Evolutionary conservation across 2,113 vertebrate genomes (phyloP), one percentile per base, ranked within the genome.

Genomic region (Shinisaurus crocodilurus): DNA sequence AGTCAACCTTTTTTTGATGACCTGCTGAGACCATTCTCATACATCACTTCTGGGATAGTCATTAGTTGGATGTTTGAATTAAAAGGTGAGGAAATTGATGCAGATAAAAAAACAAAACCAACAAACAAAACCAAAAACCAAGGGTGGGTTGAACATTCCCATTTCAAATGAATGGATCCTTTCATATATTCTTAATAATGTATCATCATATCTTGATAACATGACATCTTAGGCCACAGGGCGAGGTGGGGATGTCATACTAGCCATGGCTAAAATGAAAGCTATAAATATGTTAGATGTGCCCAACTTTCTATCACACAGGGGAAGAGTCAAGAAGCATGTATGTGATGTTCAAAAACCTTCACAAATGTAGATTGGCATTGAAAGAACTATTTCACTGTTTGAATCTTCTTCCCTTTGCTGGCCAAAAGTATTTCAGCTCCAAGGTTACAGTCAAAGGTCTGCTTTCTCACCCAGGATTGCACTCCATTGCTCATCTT

Each of bases 1-100:
- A 25, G 90, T 57, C 91, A 95, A n/a, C 90, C 92, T 94, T 94
- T 92, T 77, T 20, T n/a, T 3, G 1, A 16, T 90, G 90, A 89
- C 94, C 92, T 90, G 29, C 79, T 27, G 89, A 82, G 86, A 82
- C 40, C 5, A 0, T 13, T 0, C 85, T 90, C 70, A 32, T 91
- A 91, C 88, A 88, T 91, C 91, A 89, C 37, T 0, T 65, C 54
- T 88, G 23, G 65, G 45, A 82, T 90, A 89, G 12, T n/a, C 90
- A 43, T 80, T 91, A 82, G 54, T 69, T 63, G 88, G 37, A 88
- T 87, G 48, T 90, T 88, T 88, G 90, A 91, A 95, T 87, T 83
- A 91, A 92, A 93, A 94, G n/a, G 40, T 65, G 88, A 85, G 32
- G 81, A 23, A 94, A 40, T 54, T 91, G 57, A 29, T 81, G 92